Conservation (phyloP, 1,140 invertebrate species). For the Mactra quadrangularis region DNA sequence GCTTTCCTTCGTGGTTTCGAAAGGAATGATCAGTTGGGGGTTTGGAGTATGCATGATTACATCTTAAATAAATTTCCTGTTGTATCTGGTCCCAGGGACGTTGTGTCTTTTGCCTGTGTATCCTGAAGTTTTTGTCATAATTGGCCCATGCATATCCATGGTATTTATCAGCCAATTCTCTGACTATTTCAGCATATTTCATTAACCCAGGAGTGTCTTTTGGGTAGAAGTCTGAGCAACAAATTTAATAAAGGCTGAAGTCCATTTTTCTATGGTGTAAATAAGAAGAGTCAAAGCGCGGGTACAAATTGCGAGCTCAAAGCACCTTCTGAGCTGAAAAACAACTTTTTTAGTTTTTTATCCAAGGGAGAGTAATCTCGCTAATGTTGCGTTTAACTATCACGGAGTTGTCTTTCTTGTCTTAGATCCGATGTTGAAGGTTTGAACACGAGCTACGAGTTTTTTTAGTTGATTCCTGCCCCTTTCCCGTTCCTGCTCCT, state of each 20-base stretch:
- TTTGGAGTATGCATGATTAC: neutral
- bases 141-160: neutral
- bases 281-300: no score
- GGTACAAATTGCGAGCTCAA: no score
- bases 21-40: neutral
- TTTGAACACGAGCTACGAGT: no score
- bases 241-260: conserved; percentile 30
- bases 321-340: no score
- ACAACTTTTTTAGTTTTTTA: no score
- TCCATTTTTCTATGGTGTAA: conserved; percentile 21
- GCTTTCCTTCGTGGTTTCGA: neutral
- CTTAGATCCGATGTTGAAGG: no score
- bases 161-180: neutral
- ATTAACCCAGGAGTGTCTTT: conserved; percentile 13
- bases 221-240: neutral
- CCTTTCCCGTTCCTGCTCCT: no score
- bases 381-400: no score
- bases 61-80: conserved; percentile 29
- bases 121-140: conserved; percentile 28
- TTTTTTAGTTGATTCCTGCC: no score
- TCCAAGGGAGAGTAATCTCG: no score
- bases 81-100: conserved; percentile 32
- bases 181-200: conserved; percentile 49
- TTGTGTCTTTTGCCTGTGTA: neutral
- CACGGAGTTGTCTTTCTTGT: no score